A percentile compares a stretch with the other conserved stretches of the same genome.
These are phyloP conservation scores for Porphyrio hochstetteri DNA, from an alignment of 2,113 vertebrate genomes.

Conservation along the genomic window DNA sequence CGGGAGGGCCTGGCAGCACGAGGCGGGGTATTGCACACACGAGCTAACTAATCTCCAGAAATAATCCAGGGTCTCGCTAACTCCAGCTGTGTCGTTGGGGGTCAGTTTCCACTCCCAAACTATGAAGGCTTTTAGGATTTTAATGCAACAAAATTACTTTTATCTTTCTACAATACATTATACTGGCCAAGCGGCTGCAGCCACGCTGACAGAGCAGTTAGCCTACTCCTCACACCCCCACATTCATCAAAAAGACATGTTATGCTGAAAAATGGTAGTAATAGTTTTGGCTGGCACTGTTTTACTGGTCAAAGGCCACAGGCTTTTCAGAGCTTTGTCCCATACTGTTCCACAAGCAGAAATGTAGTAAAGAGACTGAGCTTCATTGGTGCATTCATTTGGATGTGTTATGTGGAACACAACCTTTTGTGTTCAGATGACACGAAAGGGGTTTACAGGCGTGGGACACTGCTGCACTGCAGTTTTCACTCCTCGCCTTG, in stretches of 20 bases:
- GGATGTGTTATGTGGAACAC: neutral
- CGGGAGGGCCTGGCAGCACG: neutral
- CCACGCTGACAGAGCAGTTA: neutral
- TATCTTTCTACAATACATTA: neutral
- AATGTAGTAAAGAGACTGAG: neutral
- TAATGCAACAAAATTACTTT: neutral
- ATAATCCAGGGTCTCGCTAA: neutral
- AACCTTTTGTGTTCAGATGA: neutral
- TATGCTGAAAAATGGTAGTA: neutral
- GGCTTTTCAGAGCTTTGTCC: neutral
- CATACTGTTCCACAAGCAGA: neutral
- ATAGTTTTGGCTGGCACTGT: neutral
- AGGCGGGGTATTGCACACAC: neutral
- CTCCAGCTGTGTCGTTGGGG: neutral
- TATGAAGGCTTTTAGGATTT: neutral
- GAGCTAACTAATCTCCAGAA: neutral
- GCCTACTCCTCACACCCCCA: neutral
- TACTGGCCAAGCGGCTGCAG: neutral
- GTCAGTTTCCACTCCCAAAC: neutral
- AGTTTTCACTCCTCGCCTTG: neutral
- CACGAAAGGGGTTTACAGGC: neutral
- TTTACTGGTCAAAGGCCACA: neutral
- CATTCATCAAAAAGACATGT: neutral
- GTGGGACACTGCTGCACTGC: neutral
- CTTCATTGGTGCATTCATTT: neutral